Evolutionary conservation across 2,797 vertebrate species (phyloP).

Genomic region (Lemur catta): DNA sequence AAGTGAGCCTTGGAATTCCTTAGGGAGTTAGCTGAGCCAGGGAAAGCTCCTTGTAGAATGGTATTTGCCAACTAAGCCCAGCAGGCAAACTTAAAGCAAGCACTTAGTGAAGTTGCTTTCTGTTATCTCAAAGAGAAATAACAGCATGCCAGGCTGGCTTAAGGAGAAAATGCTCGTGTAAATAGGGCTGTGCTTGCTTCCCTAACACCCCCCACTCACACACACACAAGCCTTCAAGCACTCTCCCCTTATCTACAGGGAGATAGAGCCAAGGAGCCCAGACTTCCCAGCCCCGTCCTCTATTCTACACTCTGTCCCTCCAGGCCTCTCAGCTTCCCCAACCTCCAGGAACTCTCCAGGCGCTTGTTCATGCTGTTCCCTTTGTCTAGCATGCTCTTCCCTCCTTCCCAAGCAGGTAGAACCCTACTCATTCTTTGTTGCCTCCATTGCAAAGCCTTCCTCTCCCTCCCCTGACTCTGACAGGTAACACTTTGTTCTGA

Average conservation of each 20-base stretch:
- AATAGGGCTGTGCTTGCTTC: not conserved
- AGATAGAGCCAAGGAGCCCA: not conserved
- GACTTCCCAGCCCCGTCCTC: not conserved
- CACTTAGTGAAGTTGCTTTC: conserved; percentile 50
- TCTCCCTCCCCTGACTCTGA: not conserved
- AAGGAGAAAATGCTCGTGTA: not conserved
- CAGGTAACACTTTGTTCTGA: not conserved
- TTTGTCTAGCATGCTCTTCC: not conserved
- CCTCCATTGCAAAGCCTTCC: not conserved
- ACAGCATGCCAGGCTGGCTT: not conserved
- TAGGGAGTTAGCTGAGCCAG: not conserved
- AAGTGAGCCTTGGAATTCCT: conserved; percentile 37
- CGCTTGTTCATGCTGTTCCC: fast-evolving
- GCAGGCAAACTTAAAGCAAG: conserved; percentile 28
- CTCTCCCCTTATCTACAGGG: not conserved
- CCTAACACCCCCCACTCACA: not conserved
- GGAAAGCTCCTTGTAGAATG: conserved; percentile 34
- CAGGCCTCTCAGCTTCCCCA: not conserved
- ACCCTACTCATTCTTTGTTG: not conserved
- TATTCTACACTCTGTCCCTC: not conserved
- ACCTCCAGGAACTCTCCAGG: not conserved
- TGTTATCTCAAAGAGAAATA: conserved; percentile 23
- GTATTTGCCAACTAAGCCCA: conserved; percentile 8
- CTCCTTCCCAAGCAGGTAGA: not conserved
- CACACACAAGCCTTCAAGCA: not conserved